Base-by-base conservation (phyloP, 2,888 invertebrate genomes). In the Tenthredo distinguenda region DNA sequence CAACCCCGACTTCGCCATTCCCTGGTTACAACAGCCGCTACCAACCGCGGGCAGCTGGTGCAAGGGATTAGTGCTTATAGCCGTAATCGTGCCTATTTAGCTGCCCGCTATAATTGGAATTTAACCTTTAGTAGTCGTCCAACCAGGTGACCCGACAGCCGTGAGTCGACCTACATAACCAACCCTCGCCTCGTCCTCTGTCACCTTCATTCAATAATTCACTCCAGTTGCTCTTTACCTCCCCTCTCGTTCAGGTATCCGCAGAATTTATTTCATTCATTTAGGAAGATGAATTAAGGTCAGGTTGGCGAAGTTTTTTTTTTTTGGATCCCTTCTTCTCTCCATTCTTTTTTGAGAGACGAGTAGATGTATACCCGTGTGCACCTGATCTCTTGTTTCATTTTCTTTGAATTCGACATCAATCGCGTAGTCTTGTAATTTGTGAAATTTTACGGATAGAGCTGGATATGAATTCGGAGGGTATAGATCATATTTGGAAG, bases 31-130 rank as follows among this genome's bases (percentile, higher is more conserved):
- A 40, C 43, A 74, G 74, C 77, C 77, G 47, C 26, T 31, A 77
- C 77, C 77, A 47, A 77, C 77, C 50, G 77, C 77, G 81, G 34
- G 81, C 58, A 62, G 68, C 47, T 71, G 83, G 83, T 83, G 83
- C 83, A 83, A 68, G 47, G 83, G 71, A 83, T 83, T 71, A 65
- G 68, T 47, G 68, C 83, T 83, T 71, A 83, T 83, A 83, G 83
- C 68, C 83, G 68, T 68, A 83, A 83, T 83, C 81, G 81, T 86
- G 87, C 86, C 89, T 90, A 90, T 90, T 90, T 89, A 87, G 88
- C 86, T 85, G 85, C 87, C 79, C 76, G 89, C 90, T 91, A 91
- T 91, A 91, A 92, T 91, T 92, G 91, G 90, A 91, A 87, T 91
- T 88, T 90, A 91, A 91, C 91, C 90, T 92, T 91, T 90, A 87